Conservation (phyloP, 2,797 vertebrate genomes). For the Aratinga solstitialis region DNA sequence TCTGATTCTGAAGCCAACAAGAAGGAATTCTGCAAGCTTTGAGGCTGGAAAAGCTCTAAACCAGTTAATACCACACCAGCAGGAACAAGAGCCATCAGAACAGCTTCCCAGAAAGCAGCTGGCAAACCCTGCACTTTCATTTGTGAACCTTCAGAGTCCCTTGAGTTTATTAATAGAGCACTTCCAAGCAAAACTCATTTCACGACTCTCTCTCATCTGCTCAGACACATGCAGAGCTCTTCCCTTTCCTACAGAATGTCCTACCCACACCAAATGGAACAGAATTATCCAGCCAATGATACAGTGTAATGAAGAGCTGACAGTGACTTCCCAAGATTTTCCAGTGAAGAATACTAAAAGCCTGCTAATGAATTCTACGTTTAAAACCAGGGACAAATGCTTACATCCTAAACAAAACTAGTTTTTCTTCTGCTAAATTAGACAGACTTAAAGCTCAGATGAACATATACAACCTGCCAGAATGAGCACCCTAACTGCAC, state of each 20-base stretch:
- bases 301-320: neutral
- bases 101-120: neutral
- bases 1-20: neutral
- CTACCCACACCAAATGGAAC: neutral
- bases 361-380: neutral
- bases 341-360: neutral
- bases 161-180: neutral
- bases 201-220: neutral
- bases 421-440: neutral
- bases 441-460: neutral
- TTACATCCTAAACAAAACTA: neutral
- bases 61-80: neutral
- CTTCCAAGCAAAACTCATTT: neutral
- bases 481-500: neutral
- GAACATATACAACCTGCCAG: neutral
- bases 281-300: neutral
- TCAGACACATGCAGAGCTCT: neutral
- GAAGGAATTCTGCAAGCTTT: neutral
- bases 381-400: neutral
- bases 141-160: neutral
- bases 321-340: neutral
- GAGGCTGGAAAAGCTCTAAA: neutral
- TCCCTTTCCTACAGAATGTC: fast-evolving
- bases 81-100: neutral
- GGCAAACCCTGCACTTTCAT: neutral